Evolutionary conservation across 2,888 invertebrate species (phyloP).

Genomic region (Fragum fragum): DNA sequence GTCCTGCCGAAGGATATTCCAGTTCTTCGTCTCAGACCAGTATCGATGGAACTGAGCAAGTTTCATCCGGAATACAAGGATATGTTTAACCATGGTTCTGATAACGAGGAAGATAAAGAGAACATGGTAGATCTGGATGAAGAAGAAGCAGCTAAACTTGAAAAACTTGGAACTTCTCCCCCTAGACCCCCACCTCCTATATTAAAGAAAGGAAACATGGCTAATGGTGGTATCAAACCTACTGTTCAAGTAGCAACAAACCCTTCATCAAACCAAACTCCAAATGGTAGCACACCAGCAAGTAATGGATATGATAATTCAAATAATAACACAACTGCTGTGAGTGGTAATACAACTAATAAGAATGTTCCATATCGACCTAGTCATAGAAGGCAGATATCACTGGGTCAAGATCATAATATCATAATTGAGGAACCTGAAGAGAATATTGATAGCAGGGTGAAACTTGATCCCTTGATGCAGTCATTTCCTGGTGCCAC

Average conservation of each 20-base stretch:
- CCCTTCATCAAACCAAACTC: conserved; percentile 19
- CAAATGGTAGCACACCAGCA: conserved; percentile 55
- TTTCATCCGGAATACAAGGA: conserved; percentile 76
- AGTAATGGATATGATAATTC: background rate
- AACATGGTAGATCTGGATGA: conserved; percentile 43
- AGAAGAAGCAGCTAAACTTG: conserved; percentile 40
- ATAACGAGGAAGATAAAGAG: conserved; percentile 43
- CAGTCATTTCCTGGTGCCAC: conserved; percentile 69
- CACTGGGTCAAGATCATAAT: conserved; percentile 68
- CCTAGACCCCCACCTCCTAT: conserved; percentile 54
- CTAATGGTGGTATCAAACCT: conserved; percentile 5
- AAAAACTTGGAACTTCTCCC: conserved; percentile 37
- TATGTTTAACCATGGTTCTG: conserved; percentile 65
- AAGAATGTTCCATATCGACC: conserved; percentile 54
- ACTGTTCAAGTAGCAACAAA: background rate
- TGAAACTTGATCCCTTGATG: conserved; percentile 73
- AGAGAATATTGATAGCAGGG: conserved; percentile 67
- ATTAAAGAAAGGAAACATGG: conserved; percentile 51
- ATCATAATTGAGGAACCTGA: conserved; percentile 80
- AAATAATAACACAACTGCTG: conserved; percentile 10
- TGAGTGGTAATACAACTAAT: conserved; percentile 12
- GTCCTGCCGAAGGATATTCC: conserved; percentile 75
- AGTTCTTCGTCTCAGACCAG: conserved; percentile 71
- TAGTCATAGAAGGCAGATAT: conserved; percentile 76
- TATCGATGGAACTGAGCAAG: conserved; percentile 78